Conservation (phyloP, 2,888 invertebrate species). For the Drosophila gaucha region DNA sequence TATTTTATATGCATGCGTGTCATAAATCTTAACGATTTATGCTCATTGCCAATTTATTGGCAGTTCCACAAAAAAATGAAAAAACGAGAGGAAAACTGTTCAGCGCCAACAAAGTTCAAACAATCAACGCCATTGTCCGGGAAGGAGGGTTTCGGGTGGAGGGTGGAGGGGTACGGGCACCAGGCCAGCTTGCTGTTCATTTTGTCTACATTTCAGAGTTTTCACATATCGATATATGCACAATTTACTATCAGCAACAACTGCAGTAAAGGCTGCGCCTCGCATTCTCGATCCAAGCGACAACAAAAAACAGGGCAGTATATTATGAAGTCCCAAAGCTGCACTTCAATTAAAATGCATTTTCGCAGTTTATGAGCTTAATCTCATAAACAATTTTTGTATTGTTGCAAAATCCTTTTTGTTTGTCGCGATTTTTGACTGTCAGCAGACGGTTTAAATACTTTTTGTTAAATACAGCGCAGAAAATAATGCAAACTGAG, state of each 20-base stretch:
- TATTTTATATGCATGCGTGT: constrained; percentile 58
- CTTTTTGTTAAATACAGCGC: constrained; percentile 15
- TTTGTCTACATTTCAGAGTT: constrained; percentile 58
- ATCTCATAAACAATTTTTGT: constrained; percentile 79
- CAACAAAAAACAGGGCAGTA: constrained; percentile 24
- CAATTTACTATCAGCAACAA: constrained; percentile 71
- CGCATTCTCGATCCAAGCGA: constrained; percentile 20
- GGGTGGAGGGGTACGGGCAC: not conserved
- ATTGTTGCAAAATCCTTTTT: constrained; percentile 58
- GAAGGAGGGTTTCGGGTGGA: not conserved
- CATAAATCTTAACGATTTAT: constrained; percentile 70
- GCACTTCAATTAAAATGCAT: constrained; percentile 84
- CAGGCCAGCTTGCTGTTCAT: constrained; percentile 47
- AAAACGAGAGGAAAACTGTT: constrained; percentile 38
- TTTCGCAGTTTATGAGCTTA: constrained; percentile 82
- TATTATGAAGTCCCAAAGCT: constrained; percentile 82
- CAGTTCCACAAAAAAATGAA: constrained; percentile 26
- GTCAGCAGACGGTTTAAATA: constrained; percentile 56
- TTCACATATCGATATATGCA: constrained; percentile 65
- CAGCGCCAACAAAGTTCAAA: constrained; percentile 72
- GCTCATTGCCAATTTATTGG: constrained; percentile 77
- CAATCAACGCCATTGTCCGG: constrained; percentile 75
- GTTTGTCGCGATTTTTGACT: constrained; percentile 46
- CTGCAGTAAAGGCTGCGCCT: constrained; percentile 13
- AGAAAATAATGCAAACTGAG: not conserved